These are phyloP conservation scores for Euwallacea similis DNA, from an alignment of 1,140 invertebrate species.

Conservation along the genomic window DNA sequence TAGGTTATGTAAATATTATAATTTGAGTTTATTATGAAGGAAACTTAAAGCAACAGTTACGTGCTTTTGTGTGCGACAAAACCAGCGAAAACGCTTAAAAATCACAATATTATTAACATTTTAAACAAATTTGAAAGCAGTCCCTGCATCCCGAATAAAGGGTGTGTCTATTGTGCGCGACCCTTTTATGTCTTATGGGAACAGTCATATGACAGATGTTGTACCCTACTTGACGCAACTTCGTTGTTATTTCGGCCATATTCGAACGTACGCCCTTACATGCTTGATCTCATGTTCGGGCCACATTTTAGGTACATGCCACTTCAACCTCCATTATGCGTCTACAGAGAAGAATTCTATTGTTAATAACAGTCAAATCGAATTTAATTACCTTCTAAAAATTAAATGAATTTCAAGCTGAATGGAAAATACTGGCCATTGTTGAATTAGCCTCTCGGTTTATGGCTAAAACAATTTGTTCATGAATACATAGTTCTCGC, in stretches of 20 bases:
- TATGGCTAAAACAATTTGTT: too few relatives aligned
- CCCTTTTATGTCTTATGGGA: constrained; percentile 43
- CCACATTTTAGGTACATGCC: constrained; percentile 35
- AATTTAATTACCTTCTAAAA: constrained; percentile 17
- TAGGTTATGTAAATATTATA: too few relatives aligned
- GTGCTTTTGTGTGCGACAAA: too few relatives aligned
- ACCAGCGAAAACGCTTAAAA: too few relatives aligned
- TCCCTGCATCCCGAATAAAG: constrained; percentile 42
- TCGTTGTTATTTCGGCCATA: constrained; percentile 38
- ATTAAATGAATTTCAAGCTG: not conserved
- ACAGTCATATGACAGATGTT: constrained; percentile 48
- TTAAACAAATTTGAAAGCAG: too few relatives aligned
- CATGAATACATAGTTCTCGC: too few relatives aligned
- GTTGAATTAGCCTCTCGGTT: not conserved
- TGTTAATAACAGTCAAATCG: constrained; percentile 19
- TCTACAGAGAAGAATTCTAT: constrained; percentile 11
- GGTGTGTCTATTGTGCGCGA: constrained; percentile 45
- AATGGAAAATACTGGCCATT: not conserved
- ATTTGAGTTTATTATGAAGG: too few relatives aligned
- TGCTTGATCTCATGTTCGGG: constrained; percentile 32
- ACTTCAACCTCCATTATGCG: constrained; percentile 32
- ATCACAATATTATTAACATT: too few relatives aligned
- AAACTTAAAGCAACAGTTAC: too few relatives aligned
- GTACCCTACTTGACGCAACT: constrained; percentile 44
- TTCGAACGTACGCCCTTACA: constrained; percentile 35